These are phyloP conservation scores for Toxotes jaculatrix DNA, from an alignment of 2,113 vertebrate species.

Conservation along the genomic window DNA sequence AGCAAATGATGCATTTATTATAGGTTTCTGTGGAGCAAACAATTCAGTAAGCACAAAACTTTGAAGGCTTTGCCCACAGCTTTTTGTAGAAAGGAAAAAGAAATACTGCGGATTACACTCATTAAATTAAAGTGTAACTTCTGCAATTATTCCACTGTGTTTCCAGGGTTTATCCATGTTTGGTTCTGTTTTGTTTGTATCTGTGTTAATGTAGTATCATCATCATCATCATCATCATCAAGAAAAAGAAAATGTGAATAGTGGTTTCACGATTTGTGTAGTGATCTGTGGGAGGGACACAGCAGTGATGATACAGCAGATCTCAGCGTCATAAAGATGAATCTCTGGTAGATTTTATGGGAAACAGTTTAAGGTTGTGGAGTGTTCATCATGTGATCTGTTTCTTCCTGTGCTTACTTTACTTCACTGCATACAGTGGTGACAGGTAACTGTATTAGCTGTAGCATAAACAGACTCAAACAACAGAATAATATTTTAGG, in stretches of 20 bases:
- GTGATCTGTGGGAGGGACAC: neutral
- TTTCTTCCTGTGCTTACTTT: neutral
- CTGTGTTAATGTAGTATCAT: neutral
- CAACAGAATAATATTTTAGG: conserved; percentile 1
- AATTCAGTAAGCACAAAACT: neutral
- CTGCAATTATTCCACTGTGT: neutral
- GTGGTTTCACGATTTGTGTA: neutral
- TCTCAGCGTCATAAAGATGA: neutral
- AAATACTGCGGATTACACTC: neutral
- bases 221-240: neutral
- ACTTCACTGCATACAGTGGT: neutral
- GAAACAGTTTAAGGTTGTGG: neutral
- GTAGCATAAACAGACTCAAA: conserved; percentile 3
- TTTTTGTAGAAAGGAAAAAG: neutral
- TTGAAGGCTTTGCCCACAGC: neutral
- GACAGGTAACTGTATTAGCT: neutral
- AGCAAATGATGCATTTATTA: neutral
- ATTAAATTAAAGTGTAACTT: neutral
- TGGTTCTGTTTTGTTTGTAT: neutral
- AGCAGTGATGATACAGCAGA: neutral
- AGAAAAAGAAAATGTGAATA: neutral
- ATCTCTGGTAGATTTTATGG: conserved; percentile 10
- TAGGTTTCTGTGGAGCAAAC: neutral
- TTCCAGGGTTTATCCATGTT: neutral
- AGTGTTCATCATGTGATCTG: conserved; percentile 27